Conservation (phyloP, 2,797 vertebrate genomes). For the Selene dorsalis region DNA sequence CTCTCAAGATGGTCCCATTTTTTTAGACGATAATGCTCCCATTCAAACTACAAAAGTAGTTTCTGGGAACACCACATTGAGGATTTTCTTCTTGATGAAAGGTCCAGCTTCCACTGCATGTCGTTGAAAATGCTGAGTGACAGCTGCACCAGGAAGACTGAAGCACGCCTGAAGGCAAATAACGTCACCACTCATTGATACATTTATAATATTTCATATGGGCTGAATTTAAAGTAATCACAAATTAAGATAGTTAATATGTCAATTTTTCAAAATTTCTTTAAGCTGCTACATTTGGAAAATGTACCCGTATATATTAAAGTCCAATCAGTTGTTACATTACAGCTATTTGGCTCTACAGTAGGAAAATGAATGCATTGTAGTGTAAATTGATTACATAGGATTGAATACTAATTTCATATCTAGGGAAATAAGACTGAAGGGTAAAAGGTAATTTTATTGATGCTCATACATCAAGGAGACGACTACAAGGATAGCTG, state of each 20-base stretch:
- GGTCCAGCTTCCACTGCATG: slow-evolving; percentile 9
- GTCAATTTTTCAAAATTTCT: neutral
- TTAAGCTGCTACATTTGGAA: slow-evolving; percentile 1
- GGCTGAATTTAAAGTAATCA: slow-evolving; percentile 14
- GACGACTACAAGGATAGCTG: slow-evolving; percentile 13
- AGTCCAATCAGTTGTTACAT: neutral
- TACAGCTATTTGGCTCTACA: neutral
- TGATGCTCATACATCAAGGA: slow-evolving; percentile 25
- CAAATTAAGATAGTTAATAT: neutral
- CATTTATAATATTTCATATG: slow-evolving; percentile 11
- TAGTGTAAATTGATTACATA: neutral
- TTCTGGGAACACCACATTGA: slow-evolving; percentile 37
- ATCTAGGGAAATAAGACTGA: slow-evolving; percentile 5
- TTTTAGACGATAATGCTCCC: slow-evolving; percentile 23
- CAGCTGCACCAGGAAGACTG: slow-evolving; percentile 41
- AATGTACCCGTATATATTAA: slow-evolving; percentile 1
- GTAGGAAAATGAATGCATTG: neutral
- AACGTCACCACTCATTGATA: neutral
- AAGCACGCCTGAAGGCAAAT: slow-evolving; percentile 13
- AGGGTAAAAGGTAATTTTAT: slow-evolving; percentile 5
- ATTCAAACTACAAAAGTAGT: slow-evolving; percentile 32
- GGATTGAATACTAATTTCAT: slow-evolving; percentile 14
- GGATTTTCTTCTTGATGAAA: slow-evolving; percentile 27
- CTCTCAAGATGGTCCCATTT: slow-evolving; percentile 17
- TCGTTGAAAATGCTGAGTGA: slow-evolving; percentile 21